Percentiles rank a stretch among this genome's conserved stretches.
Conservation (phyloP, 2,113 vertebrate species). For the Synchiropus splendidus region DNA sequence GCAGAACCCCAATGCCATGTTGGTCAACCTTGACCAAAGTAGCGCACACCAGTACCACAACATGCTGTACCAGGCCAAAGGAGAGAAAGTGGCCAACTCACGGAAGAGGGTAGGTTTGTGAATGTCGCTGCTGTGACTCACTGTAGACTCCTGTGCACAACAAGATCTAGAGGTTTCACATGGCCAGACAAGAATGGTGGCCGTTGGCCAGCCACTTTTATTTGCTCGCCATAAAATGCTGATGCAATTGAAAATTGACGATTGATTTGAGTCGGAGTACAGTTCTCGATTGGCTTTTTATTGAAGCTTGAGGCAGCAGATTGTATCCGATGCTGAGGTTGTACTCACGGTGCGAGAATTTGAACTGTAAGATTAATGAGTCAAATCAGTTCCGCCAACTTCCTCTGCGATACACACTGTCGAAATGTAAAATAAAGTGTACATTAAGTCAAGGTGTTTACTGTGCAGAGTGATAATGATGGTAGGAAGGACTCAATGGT, state of each 20-base stretch:
- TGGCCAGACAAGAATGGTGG: neutral
- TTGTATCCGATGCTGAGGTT: neutral
- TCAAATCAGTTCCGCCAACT: too few species aligned
- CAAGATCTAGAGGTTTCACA: neutral
- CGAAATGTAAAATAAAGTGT: too few species aligned
- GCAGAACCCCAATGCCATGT: slow-evolving; percentile 94
- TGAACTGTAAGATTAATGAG: too few species aligned
- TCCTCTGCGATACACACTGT: too few species aligned
- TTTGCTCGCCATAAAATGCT: neutral
- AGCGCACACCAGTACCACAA: slow-evolving; percentile 75
- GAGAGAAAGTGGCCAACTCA: slow-evolving; percentile 81
- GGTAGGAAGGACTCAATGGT: too few species aligned
- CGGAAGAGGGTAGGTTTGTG: slow-evolving; percentile 78
- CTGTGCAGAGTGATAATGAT: too few species aligned
- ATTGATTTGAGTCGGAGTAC: neutral
- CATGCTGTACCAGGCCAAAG: slow-evolving; percentile 81
- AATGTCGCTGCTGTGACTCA: too few species aligned
- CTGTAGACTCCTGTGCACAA: neutral
- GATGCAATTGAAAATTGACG: neutral
- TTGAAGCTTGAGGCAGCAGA: slow-evolving; percentile 8
- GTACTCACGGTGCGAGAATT: neutral
- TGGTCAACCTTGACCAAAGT: slow-evolving; percentile 74
- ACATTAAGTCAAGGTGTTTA: too few species aligned
- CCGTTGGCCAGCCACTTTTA: neutral
- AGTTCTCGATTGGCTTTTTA: slow-evolving; percentile 4